Evolutionary conservation across 2,888 invertebrate genomes (phyloP), one percentile per base, ranked within the genome.

Genomic region (Acrobasis suavella): DNA sequence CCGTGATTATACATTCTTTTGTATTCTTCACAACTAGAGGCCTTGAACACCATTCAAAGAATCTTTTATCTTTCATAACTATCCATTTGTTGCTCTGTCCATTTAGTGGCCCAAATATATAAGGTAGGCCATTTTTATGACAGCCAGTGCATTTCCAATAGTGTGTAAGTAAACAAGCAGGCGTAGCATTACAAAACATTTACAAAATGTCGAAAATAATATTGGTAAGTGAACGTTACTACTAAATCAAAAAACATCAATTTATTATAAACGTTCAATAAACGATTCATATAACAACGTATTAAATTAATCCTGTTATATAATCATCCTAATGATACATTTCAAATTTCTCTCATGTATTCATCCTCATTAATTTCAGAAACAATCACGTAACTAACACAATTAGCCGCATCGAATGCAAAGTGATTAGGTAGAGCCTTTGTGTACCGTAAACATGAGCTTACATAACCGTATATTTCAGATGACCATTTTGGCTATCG

Each of bases 1-100:
- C 69, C 74, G 71, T 69, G 69, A 86, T 89, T 85, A 87, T 83
- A 80, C 71, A 90, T 89, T 91, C 90, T 87, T 88, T 91, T 91
- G 91, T 91, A 80, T 79, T 67, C 65, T 50, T 71, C 73, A 73
- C 69, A 77, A 76, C 82, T 77, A 83, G 69, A 75, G 78, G 68
- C 86, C 89, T 89, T 89, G 87, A 78, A 73, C 74, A 79, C 76
- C 77, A 81, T 80, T 81, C 75, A 82, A 74, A 77, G 72, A 75
- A 72, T 76, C 72, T 74, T 82, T 83, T 85, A 78, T 80, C 82
- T 79, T 73, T 78, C 72, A 81, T 72, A 80, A 77, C 76, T 78
- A 72, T 75, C 69, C 72, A 78, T 81, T 78, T 79, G 79, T 77
- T 69, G 76, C 71, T 76, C 72, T 80, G 78, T 77, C 75, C 76